A percentile compares a stretch with the other conserved stretches of the same genome.
Conservation (phyloP, 2,113 vertebrate species). For the Galeopterus variegatus region DNA sequence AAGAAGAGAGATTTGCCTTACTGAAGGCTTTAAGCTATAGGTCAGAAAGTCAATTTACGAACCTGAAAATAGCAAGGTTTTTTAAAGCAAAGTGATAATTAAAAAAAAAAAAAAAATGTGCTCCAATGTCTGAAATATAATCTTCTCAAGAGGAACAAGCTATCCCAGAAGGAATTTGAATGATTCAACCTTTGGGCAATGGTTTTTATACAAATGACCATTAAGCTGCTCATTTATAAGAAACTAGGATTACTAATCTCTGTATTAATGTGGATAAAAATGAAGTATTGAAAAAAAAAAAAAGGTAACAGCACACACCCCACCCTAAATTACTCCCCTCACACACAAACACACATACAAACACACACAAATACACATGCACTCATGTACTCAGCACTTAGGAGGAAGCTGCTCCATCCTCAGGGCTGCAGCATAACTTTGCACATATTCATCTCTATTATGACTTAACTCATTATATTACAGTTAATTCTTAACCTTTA, state of each 20-base stretch:
- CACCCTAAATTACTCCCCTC: neutral
- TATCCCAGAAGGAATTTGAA: neutral
- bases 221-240: neutral
- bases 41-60: neutral
- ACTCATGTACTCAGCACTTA: neutral
- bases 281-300: neutral
- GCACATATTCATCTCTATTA: neutral
- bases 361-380: neutral
- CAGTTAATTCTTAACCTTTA: neutral
- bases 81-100: conserved; percentile 34
- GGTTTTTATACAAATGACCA: neutral
- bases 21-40: neutral
- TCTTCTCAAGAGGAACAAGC: conserved; percentile 27
- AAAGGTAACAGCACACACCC: neutral
- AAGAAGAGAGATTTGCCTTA: neutral
- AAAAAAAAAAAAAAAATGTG: neutral
- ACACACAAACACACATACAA: neutral
- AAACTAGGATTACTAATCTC: conserved; percentile 15
- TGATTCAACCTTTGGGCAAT: neutral
- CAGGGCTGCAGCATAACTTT: neutral
- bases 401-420: neutral
- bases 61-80: neutral
- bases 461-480: neutral
- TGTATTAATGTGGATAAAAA: conserved; percentile 18
- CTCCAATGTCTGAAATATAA: conserved; percentile 6